Conservation (phyloP, 1,140 invertebrate species). For the Drosophila murphyi region DNA sequence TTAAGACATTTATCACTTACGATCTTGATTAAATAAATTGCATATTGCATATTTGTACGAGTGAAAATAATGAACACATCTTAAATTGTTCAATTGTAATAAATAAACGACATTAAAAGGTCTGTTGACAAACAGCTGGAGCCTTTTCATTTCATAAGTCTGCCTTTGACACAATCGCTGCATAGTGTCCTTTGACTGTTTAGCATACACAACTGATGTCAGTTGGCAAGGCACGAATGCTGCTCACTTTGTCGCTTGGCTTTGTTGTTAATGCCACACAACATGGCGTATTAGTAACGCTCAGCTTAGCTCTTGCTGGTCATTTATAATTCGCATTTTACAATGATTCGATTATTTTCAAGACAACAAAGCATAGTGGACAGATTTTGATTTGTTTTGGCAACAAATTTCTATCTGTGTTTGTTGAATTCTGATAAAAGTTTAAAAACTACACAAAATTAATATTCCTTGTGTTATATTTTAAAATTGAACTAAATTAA, state of each 20-base stretch:
- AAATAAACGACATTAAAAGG: not conserved
- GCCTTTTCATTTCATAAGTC: not conserved
- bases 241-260: conserved; percentile 14
- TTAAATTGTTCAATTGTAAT: not conserved
- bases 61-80: not conserved
- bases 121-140: not conserved
- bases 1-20: not conserved
- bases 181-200: not conserved
- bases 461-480: too few species aligned
- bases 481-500: too few species aligned
- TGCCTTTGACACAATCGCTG: not conserved
- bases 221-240: conserved; percentile 18
- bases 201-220: conserved; percentile 15
- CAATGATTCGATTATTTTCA: not conserved
- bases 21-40: not conserved
- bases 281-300: conserved; percentile 40
- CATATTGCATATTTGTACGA: not conserved
- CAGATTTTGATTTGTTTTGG: too few species aligned
- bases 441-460: too few species aligned
- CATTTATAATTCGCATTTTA: conserved; percentile 23
- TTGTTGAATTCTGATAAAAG: too few species aligned
- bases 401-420: too few species aligned
- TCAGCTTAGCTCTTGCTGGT: not conserved
- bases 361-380: too few species aligned
- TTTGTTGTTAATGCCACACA: conserved; percentile 22